Conservation (phyloP, 2,113 vertebrate genomes). For the Natator depressus region DNA sequence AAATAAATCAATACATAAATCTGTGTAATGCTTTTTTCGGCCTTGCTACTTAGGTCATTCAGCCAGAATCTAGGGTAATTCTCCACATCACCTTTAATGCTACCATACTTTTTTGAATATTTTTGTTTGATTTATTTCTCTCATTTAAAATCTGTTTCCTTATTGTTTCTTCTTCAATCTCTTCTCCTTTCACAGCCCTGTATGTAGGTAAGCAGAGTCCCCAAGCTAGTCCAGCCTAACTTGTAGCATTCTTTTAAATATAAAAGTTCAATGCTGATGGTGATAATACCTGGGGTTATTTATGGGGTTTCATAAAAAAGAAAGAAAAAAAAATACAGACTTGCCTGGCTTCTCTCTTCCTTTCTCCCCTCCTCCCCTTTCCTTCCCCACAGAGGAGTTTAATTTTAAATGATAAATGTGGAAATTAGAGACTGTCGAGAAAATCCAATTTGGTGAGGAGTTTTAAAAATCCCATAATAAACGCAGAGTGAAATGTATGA, state of each 20-base stretch:
- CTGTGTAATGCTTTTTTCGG: neutral
- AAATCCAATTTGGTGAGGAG: slow-evolving; percentile 95
- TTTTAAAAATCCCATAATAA: slow-evolving; percentile 92
- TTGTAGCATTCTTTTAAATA: slow-evolving; percentile 67
- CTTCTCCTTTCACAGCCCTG: slow-evolving; percentile 38
- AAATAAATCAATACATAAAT: neutral
- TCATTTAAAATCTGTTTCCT: slow-evolving; percentile 63
- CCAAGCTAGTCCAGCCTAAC: slow-evolving; percentile 54
- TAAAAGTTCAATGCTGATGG: slow-evolving; percentile 64
- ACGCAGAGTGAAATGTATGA: slow-evolving; percentile 87
- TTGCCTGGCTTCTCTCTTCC: slow-evolving; percentile 71
- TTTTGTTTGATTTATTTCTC: slow-evolving; percentile 61
- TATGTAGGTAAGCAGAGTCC: slow-evolving; percentile 41
- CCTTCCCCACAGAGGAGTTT: slow-evolving; percentile 82
- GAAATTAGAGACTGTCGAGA: slow-evolving; percentile 92
- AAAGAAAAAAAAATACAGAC: slow-evolving; percentile 76
- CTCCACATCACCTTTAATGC: slow-evolving; percentile 27
- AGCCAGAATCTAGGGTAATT: slow-evolving; percentile 22
- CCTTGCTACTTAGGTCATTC: neutral
- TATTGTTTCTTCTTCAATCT: slow-evolving; percentile 55
- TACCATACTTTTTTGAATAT: slow-evolving; percentile 25
- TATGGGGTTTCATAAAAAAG: slow-evolving; percentile 83
- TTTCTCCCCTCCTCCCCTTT: slow-evolving; percentile 60
- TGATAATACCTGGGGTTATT: slow-evolving; percentile 80
- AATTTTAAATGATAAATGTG: slow-evolving; percentile 98